Percentiles rank a stretch among this genome's conserved stretches.
phyloP scores from a whole-genome alignment of 1,140 invertebrate species.

The Acyrthosiphon pisum region DNA sequence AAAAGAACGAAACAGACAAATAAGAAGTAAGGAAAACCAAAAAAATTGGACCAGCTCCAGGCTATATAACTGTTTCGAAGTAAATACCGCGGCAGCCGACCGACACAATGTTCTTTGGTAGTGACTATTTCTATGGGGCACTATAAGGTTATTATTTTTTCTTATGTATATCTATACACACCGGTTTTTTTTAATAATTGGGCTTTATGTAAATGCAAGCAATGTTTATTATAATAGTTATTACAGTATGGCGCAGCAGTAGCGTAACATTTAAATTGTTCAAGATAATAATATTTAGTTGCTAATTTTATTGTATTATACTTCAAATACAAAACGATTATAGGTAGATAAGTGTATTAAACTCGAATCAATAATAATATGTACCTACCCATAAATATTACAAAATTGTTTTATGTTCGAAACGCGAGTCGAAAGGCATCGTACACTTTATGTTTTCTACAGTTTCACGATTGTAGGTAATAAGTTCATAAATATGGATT shows the following conservation, averaged over 20 bases:
- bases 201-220: background rate
- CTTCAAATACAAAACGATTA: background rate
- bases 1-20: background rate
- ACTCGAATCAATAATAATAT: background rate
- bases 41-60: slow-evolving; percentile 17
- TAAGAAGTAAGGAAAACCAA: background rate
- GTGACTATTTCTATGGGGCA: background rate
- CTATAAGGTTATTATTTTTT: slow-evolving; percentile 14
- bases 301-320: background rate
- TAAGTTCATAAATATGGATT: slow-evolving; percentile 1
- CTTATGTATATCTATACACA: background rate
- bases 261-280: background rate
- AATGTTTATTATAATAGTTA: background rate
- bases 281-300: background rate
- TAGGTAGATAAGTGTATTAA: background rate
- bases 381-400: background rate
- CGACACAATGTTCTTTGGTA: background rate
- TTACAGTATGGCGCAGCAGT: background rate
- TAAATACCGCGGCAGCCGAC: background rate
- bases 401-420: background rate
- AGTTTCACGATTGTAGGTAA: background rate
- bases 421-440: background rate
- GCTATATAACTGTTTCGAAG: background rate
- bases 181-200: background rate
- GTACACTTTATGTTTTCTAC: background rate